These are phyloP conservation scores for Brachionus calyciflorus DNA, from an alignment of 1,140 invertebrate genomes.

Conservation along the genomic window DNA sequence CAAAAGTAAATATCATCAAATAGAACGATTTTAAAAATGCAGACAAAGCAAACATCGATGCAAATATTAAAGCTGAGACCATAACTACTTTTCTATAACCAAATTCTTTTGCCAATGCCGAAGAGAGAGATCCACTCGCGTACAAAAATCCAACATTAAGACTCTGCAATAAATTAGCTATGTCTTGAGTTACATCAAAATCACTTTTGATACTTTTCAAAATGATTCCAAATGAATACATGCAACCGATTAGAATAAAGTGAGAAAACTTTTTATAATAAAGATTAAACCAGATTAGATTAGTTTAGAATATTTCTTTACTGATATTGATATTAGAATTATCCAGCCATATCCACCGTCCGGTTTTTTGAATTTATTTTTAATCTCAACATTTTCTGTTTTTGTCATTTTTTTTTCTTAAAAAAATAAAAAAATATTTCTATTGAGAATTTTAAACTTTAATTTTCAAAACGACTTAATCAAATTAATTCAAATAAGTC, in stretches of 20 bases:
- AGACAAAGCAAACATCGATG: slow-evolving; percentile 72
- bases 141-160: slow-evolving; percentile 17
- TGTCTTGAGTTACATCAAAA: slow-evolving; percentile 22
- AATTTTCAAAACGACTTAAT: neutral
- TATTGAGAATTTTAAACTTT: neutral
- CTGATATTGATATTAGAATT: slow-evolving; percentile 1
- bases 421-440: neutral
- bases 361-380: slow-evolving; percentile 34
- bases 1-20: slow-evolving; percentile 78
- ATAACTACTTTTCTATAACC: slow-evolving; percentile 84
- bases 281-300: neutral
- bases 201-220: neutral
- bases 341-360: slow-evolving; percentile 44
- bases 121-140: slow-evolving; percentile 72
- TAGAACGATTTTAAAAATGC: slow-evolving; percentile 75
- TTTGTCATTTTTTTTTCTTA: neutral
- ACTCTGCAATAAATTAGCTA: slow-evolving; percentile 29
- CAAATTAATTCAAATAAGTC: neutral
- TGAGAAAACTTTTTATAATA: neutral
- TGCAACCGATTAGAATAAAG: slow-evolving; percentile 28
- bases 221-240: slow-evolving; percentile 35
- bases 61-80: slow-evolving; percentile 73
- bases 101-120: slow-evolving; percentile 76
- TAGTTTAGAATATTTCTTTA: neutral
- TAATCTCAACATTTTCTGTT: neutral